A percentile compares a stretch with the other conserved stretches of the same genome.
Conservation (phyloP, 2,888 invertebrate species). For the Plagiodera versicolora region DNA sequence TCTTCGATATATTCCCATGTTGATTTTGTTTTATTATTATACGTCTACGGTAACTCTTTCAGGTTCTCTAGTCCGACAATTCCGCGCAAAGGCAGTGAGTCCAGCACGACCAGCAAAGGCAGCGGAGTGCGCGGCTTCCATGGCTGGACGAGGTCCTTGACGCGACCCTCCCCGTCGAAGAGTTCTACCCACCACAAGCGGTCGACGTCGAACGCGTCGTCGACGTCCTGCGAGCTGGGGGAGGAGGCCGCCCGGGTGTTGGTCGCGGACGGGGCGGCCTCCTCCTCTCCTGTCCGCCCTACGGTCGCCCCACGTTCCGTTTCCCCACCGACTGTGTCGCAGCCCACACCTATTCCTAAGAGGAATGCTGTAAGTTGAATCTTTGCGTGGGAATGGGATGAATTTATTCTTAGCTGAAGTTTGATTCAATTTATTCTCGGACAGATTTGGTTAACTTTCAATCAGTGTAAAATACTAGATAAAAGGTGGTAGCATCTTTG, state of each 20-base stretch:
- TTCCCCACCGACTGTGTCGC: slow-evolving; percentile 57
- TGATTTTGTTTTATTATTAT: too few species aligned
- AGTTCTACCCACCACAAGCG: slow-evolving; percentile 50
- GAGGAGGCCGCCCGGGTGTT: slow-evolving; percentile 60
- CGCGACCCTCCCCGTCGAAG: slow-evolving; percentile 45
- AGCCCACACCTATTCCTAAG: slow-evolving; percentile 30
- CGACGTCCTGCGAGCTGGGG: slow-evolving; percentile 55
- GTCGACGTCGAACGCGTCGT: slow-evolving; percentile 43
- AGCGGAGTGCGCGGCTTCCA: slow-evolving; percentile 32
- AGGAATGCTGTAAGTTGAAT: slow-evolving; percentile 32
- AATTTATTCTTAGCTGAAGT: too few species aligned
- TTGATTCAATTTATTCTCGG: too few species aligned
- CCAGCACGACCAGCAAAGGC: slow-evolving; percentile 44
- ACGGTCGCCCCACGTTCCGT: slow-evolving; percentile 56
- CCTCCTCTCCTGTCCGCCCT: slow-evolving; percentile 55
- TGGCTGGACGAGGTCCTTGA: slow-evolving; percentile 52
- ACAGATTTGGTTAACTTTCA: too few species aligned
- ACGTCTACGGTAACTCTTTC: slow-evolving; percentile 12
- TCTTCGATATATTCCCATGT: too few species aligned
- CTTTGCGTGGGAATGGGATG: too few species aligned
- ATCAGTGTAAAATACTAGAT: too few species aligned
- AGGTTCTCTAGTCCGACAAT: slow-evolving; percentile 51
- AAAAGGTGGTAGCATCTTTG: too few species aligned
- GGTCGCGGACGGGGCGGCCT: slow-evolving; percentile 56
- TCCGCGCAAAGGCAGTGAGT: slow-evolving; percentile 50